A percentile compares a stretch with the other conserved stretches of the same genome.
These are phyloP conservation scores for Aleadryas rufinucha DNA, from an alignment of 2,113 vertebrate species.

Conservation along the genomic window DNA sequence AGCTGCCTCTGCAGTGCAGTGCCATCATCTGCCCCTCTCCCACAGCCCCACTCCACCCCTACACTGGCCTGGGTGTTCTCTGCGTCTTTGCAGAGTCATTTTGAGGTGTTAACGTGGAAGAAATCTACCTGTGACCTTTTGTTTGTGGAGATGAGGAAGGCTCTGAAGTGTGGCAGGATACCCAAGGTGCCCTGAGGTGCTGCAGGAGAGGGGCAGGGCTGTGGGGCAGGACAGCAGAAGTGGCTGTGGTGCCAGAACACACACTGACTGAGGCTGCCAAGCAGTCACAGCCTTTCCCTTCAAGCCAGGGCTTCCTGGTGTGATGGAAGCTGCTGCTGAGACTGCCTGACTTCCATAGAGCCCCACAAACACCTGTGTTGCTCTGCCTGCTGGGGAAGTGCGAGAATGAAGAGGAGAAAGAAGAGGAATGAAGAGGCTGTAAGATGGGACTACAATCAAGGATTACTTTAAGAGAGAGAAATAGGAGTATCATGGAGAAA, in stretches of 20 bases:
- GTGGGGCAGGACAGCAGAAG: not conserved
- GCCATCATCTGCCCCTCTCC: not conserved
- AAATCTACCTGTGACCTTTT: not conserved
- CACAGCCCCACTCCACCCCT: not conserved
- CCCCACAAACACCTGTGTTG: not conserved
- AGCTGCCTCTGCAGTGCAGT: not conserved
- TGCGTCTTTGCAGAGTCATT: not conserved
- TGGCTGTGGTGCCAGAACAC: not conserved
- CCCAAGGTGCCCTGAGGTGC: not conserved
- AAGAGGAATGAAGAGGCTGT: not conserved
- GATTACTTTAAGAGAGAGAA: not conserved
- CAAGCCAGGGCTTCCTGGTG: not conserved
- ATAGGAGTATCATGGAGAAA: not conserved
- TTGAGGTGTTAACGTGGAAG: not conserved
- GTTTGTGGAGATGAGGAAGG: not conserved
- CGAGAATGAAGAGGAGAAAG: not conserved
- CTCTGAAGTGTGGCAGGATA: not conserved
- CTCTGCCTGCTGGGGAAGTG: not conserved
- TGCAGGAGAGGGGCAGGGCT: not conserved
- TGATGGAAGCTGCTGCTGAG: not conserved
- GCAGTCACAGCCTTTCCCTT: not conserved
- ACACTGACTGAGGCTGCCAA: not conserved
- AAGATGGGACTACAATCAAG: not conserved
- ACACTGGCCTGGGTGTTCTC: accelerated
- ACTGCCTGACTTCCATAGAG: not conserved